Conservation (phyloP, 1,140 invertebrate species). For the Brachionus plicatilis region DNA sequence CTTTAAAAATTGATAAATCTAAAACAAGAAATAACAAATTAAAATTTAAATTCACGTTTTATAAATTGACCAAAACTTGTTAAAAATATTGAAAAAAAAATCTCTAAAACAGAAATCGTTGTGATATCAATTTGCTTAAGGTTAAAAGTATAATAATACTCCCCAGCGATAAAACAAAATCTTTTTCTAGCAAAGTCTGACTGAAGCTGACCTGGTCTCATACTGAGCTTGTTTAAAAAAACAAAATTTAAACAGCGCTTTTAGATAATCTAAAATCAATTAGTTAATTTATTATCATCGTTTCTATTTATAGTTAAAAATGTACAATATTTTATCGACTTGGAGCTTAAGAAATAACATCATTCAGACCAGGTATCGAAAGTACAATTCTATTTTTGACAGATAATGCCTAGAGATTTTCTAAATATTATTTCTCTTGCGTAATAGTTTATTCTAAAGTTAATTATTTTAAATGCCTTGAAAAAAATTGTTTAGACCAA, state of each 20-base stretch:
- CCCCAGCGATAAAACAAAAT: neutral
- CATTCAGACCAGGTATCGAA: neutral
- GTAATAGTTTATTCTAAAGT: neutral
- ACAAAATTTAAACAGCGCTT: neutral
- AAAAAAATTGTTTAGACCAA: neutral
- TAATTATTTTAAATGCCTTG: neutral
- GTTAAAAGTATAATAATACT: neutral
- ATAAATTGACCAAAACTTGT: neutral
- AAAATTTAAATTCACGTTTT: neutral
- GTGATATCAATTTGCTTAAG: neutral
- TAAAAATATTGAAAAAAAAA: neutral
- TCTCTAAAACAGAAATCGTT: neutral
- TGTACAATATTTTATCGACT: neutral
- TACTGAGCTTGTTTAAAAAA: neutral
- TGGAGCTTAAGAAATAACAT: neutral
- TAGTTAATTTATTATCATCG: neutral
- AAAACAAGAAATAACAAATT: neutral
- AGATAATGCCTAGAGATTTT: neutral
- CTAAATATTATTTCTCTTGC: neutral
- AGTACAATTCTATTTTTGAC: neutral
- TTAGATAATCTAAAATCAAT: neutral
- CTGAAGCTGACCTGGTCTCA: neutral
- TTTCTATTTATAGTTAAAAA: neutral
- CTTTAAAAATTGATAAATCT: neutral
- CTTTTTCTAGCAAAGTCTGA: neutral